Evolutionary conservation across 2,797 vertebrate species (phyloP), one percentile per base, ranked within the genome.

Genomic region (Bryconaethiops microstoma): DNA sequence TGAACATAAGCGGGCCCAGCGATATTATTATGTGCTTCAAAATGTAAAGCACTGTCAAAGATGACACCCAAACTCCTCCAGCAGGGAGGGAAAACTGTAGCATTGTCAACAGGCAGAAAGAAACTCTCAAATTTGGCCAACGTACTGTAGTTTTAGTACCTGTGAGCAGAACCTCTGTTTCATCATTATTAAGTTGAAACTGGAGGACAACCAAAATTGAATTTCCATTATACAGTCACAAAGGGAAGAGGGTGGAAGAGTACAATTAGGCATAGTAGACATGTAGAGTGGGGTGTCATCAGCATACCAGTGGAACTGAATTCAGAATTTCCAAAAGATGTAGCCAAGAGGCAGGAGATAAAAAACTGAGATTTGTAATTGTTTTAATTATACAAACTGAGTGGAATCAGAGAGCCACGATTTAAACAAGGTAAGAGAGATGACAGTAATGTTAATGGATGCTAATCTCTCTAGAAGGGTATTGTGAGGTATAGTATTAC

Each of bases 11-110:
- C 29, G 21, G 57, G 64, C 7, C n/a, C n/a, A n/a, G n/a, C n/a
- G n/a, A n/a, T n/a, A n/a, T n/a, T n/a, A n/a, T n/a, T n/a, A n/a
- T n/a, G n/a, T n/a, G n/a, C n/a, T n/a, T n/a, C n/a, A n/a, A n/a
- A n/a, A n/a, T n/a, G n/a, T n/a, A n/a, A n/a, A 76, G 16, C 50
- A 16, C 74, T 76, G 39, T 76, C 17, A n/a, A 76, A 17, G 60
- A 64, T 76, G 40, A 76, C 74, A 76, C 59, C 40, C 59, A 76
- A n/a, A 48, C 59, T 64, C 48, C 48, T 7, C 74, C 54, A n/a
- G 64, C 0, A 29, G 0, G 7, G 50, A 45, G 74, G 74, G 1
- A 17, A 55, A 7, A 73, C 50, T 54, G 14, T 17, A 19, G 57
- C 45, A 8, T 64, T 62, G 25, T 62, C 55, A 75, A 40, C 9